A percentile compares a stretch with the other conserved stretches of the same genome.
phyloP scores from a whole-genome alignment of 2,113 vertebrate species.

The Amblyopsis rosae region DNA sequence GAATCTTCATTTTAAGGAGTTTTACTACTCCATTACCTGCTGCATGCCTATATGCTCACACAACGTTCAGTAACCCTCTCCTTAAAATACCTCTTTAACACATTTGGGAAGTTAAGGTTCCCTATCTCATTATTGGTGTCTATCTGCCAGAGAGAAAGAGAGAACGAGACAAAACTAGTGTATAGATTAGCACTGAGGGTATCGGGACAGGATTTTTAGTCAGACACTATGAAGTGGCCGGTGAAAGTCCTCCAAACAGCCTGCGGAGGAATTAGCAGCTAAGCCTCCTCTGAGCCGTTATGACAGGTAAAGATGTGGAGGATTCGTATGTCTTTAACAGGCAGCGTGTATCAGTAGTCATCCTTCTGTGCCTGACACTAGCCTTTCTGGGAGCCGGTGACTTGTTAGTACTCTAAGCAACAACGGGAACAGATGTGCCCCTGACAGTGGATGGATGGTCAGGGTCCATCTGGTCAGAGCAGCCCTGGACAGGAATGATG shows the following conservation, averaged over 20 bases:
- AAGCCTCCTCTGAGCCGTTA: slow-evolving; percentile 8
- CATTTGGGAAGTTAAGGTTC: slow-evolving; percentile 9
- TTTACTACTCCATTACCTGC: too few relatives aligned
- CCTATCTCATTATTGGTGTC: slow-evolving; percentile 17
- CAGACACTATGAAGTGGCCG: slow-evolving; percentile 16
- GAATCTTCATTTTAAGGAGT: too few relatives aligned
- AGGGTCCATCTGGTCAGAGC: slow-evolving; percentile 99
- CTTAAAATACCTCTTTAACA: not conserved
- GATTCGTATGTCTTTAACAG: slow-evolving; percentile 65
- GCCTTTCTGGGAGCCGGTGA: slow-evolving; percentile 95
- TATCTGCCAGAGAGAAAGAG: slow-evolving; percentile 18
- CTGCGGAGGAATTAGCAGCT: not conserved
- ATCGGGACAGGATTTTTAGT: slow-evolving; percentile 18
- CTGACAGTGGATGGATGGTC: slow-evolving; percentile 99
- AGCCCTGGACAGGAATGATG: slow-evolving; percentile 99
- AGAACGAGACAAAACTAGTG: not conserved
- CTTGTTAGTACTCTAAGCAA: slow-evolving; percentile 99
- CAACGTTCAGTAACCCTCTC: too few relatives aligned
- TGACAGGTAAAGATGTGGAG: slow-evolving; percentile 23
- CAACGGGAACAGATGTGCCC: slow-evolving; percentile 99
- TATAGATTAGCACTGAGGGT: not conserved
- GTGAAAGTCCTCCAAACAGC: slow-evolving; percentile 1
- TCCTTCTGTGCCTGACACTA: slow-evolving; percentile 86
- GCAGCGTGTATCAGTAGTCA: slow-evolving; percentile 58
- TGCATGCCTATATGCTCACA: too few relatives aligned